Evolutionary conservation across 2,797 vertebrate genomes (phyloP), one percentile per base, ranked within the genome.

Genomic region (Artibeus lituratus): DNA sequence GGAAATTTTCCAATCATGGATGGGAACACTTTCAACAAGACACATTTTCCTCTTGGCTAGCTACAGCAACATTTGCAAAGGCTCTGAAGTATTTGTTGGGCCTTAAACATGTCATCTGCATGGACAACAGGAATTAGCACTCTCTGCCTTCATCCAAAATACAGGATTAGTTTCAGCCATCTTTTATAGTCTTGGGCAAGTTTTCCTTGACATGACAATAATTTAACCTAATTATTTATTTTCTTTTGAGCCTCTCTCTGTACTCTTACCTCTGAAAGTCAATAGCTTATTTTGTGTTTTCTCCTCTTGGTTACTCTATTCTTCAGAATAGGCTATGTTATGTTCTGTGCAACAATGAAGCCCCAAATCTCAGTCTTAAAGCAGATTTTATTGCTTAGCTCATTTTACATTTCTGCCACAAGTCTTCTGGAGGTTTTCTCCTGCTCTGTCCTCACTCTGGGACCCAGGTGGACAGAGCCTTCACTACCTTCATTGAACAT

Each of bases 171-270:
- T 94, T 97, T 97, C 96, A 94, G 89, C 74, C 92, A 92, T 81
- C 47, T 90, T 94, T 96, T 86, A 87, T 86, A 94, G 70, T 94
- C 74, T 90, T 83, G 74, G 78, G n/a, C 22, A 96, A 96, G 96
- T 94, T 88, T 96, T 95, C 74, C 83, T 96, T 95, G 96, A 96
- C 96, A 86, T 94, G 90, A 94, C 87, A 96, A 84, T 86, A 96
- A 96, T 97, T 94, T 95, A 94, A 96, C 89, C 65, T 95, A 87
- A 94, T 90, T 96, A 95, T 87, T 94, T 44, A 87, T 95, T 96
- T 96, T 90, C 88, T 93, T 88, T 84, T 93, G 86, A 95, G 78
- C 39, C n/a, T 94, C 57, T 77, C n/a, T 94, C 57, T 77, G 47
- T 14, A 89, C 76, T 96, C 87, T 92, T 81, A 84, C 92, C 74